Percentiles rank a stretch among this genome's conserved stretches.
These are phyloP conservation scores for Cromileptes altivelis DNA, from an alignment of 2,113 vertebrate genomes.

Conservation along the genomic window DNA sequence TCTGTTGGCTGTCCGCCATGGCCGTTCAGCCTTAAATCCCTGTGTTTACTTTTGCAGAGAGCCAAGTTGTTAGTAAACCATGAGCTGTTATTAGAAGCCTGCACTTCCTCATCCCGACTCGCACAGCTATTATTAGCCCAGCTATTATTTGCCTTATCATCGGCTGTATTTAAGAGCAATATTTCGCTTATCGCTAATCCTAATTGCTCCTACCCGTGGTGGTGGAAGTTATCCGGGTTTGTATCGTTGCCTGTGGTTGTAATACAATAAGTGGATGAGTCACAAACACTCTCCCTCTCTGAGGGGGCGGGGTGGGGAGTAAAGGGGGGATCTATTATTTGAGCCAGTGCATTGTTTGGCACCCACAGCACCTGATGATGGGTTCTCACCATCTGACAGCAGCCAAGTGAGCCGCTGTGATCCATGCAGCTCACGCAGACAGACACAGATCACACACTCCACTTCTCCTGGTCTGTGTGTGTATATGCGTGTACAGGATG, in stretches of 20 bases:
- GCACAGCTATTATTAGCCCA: conserved; percentile 77
- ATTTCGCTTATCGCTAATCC: conserved; percentile 73
- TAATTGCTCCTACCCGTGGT: conserved; percentile 67
- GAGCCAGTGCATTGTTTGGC: conserved; percentile 62
- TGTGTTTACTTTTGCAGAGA: conserved; percentile 73
- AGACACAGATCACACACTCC: conserved; percentile 16
- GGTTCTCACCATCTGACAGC: conserved; percentile 64
- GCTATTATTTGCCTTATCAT: conserved; percentile 77
- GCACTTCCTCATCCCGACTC: conserved; percentile 69
- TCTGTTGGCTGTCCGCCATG: conserved; percentile 63
- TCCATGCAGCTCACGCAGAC: conserved; percentile 18
- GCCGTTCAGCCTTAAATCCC: conserved; percentile 60
- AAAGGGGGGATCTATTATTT: conserved; percentile 55
- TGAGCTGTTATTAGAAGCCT: conserved; percentile 76
- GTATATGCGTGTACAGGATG: background rate
- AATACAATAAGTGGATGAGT: conserved; percentile 76
- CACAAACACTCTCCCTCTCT: conserved; percentile 52
- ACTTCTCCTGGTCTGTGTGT: background rate
- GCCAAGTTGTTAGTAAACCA: conserved; percentile 75
- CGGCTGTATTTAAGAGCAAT: conserved; percentile 74
- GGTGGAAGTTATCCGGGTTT: conserved; percentile 64
- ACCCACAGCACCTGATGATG: conserved; percentile 50
- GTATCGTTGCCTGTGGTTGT: conserved; percentile 64
- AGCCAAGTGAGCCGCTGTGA: conserved; percentile 36
- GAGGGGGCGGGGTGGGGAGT: conserved; percentile 23